Base-by-base conservation (phyloP, 1,140 invertebrate genomes). In the Zaprionus ornatus region DNA sequence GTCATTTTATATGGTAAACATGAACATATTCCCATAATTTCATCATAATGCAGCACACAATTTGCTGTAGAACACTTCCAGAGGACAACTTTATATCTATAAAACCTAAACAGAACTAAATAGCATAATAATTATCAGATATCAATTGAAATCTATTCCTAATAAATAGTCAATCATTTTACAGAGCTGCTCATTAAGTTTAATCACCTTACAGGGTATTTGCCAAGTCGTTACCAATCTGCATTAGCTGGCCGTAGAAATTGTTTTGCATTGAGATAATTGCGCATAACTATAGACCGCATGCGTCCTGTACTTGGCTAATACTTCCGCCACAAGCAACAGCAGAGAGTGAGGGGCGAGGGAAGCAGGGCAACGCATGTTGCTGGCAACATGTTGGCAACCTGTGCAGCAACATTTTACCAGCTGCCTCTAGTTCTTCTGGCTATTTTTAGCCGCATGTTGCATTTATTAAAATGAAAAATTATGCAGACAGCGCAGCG, bases 381-480 rank as follows among this genome's bases (percentile, higher is more conserved):
- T 74, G 69, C 79, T 37, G 50, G 61, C 76, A 83, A 75, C 81
- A 72, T 77, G 74, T 77, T 77, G 74, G 74, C 77, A 80, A 88
- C 84, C 63, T 74, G 82, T 66, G 74, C 62, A 65, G 71, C 77
- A 88, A 87, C 84, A 88, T 87, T 88, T 87, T 62, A 64, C 70
- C 65, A 64, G 68, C 60, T 66, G 40, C 40, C 40, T 37, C 35
- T 45, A 6, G 57, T 35, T 64, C 56, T 35, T 64, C 56, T 17
- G 45, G 70, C 85, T 87, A 87, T 90, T 90, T 90, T 84, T 87
- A 87, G 84, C 54, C 50, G 13, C 50, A 74, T 75, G 67, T 73
- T 87, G 80, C 79, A 79, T 90, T 90, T 90, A 90, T 90, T 90
- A 85, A 90, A 90, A 90, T 84, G 83, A 81, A 81, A 86, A 82